A percentile compares a stretch with the other conserved stretches of the same genome.
These are phyloP conservation scores for Thrips palmi DNA, from an alignment of 1,140 invertebrate genomes.

Conservation along the genomic window DNA sequence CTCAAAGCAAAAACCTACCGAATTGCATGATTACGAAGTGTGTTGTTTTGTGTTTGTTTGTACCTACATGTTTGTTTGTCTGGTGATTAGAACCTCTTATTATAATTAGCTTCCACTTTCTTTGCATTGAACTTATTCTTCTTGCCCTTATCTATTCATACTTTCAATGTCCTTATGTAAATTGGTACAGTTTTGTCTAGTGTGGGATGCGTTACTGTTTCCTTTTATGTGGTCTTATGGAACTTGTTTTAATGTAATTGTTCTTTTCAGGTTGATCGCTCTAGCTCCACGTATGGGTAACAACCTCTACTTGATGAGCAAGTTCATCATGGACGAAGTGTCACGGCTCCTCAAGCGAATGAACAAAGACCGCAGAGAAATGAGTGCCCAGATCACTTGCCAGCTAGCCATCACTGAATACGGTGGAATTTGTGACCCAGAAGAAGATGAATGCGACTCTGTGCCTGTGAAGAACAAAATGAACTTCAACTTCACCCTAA, in stretches of 20 bases:
- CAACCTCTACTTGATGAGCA: conserved; percentile 29
- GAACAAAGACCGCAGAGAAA: conserved; percentile 27
- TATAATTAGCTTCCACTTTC: too few species aligned
- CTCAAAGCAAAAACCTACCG: too few species aligned
- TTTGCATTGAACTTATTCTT: too few species aligned
- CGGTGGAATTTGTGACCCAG: conserved; percentile 24
- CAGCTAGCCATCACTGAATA: conserved; percentile 49
- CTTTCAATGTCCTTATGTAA: too few species aligned
- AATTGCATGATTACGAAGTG: too few species aligned
- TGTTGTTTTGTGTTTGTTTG: too few species aligned
- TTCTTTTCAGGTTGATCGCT: conserved; percentile 31
- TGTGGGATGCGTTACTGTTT: too few species aligned
- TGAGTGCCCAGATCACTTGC: conserved; percentile 40
- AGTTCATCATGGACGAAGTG: conserved; percentile 34
- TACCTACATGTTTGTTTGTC: too few species aligned
- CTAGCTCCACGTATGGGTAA: conserved; percentile 35
- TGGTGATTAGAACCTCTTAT: too few species aligned
- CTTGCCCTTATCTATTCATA: too few species aligned
- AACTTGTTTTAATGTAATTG: conserved; percentile 16
- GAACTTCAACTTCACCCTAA: conserved; percentile 39
- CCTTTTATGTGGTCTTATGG: too few species aligned
- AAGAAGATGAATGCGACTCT: not conserved
- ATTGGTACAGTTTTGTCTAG: too few species aligned
- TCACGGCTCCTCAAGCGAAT: conserved; percentile 17
- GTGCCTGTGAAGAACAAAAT: conserved; percentile 12